phyloP scores from a whole-genome alignment of 2,888 invertebrate genomes.

The Laspeyria flexula region DNA sequence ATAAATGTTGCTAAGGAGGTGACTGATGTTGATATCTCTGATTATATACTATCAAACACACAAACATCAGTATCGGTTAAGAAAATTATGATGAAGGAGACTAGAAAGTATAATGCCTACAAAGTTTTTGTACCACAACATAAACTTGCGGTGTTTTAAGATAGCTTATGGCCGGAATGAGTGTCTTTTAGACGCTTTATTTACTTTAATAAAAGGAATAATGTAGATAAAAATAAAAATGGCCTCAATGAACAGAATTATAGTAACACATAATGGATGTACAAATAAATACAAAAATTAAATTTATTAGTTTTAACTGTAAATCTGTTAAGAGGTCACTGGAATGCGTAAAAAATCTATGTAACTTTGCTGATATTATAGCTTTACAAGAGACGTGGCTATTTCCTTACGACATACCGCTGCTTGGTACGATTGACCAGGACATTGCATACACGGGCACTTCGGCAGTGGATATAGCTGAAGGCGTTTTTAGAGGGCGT shows the following conservation, averaged over 20 bases:
- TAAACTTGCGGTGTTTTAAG: background rate
- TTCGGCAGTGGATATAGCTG: background rate
- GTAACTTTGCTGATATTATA: background rate
- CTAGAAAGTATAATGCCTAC: too few species aligned
- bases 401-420: background rate
- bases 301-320: too few species aligned
- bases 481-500: background rate
- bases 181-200: background rate
- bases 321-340: background rate
- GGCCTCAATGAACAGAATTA: background rate
- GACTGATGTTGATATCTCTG: background rate
- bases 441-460: background rate
- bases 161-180: background rate
- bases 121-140: background rate
- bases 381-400: too few species aligned
- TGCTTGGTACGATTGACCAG: background rate
- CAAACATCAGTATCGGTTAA: background rate
- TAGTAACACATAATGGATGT: background rate
- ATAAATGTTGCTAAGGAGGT: background rate
- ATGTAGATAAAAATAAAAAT: background rate
- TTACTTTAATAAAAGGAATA: background rate
- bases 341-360: background rate
- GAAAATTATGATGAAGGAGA: background rate
- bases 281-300: background rate
- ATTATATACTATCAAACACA: background rate